Evolutionary conservation across 2,888 invertebrate genomes (phyloP), one percentile per base, ranked within the genome.

Genomic region (Drosophila pseudotalamancana): DNA sequence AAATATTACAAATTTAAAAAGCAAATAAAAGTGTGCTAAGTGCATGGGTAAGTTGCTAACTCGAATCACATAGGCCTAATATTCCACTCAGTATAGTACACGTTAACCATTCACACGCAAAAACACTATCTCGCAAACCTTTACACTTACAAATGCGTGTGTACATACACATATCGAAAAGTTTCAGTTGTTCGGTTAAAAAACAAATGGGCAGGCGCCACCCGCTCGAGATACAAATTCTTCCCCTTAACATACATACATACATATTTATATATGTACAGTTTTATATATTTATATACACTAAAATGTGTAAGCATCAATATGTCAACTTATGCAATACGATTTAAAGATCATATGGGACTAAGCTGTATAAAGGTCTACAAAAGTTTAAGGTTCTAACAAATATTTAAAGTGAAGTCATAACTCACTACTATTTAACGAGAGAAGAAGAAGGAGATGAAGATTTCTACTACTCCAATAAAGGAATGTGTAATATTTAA

Each of bases 171-270:
- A 34, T 40, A 51, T 64, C 65, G n/a, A n/a, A n/a, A n/a, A n/a
- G n/a, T 29, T 43, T 43, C 29, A 55, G 40, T 53, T 62, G 61
- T 70, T 45, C 66, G 73, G 73, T 75, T 72, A 75, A 71, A 59
- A 77, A 77, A 77, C 71, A 74, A 65, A 74, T 74, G 60, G 49
- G 57, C 57, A 66, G 66, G 75, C 70, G 64, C 61, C 65, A 42
- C 63, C 23, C 35, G 49, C 49, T 53, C 11, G 37, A 46, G 34
- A 31, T 53, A 40, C 49, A 53, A 60, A 23, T 61, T 53, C 70
- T 66, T 29, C 45, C 40, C 18, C 35, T 18, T n/a, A n/a, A 40
- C 31, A 39, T 14, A 31, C 21, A 4, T 5, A 21, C 25, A 14
- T 14, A 25, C 11, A 37, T 16, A 34, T 2, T 3, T n/a, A 1